Conservation (phyloP, 2,797 vertebrate species). For the Phoebastria nigripes region DNA sequence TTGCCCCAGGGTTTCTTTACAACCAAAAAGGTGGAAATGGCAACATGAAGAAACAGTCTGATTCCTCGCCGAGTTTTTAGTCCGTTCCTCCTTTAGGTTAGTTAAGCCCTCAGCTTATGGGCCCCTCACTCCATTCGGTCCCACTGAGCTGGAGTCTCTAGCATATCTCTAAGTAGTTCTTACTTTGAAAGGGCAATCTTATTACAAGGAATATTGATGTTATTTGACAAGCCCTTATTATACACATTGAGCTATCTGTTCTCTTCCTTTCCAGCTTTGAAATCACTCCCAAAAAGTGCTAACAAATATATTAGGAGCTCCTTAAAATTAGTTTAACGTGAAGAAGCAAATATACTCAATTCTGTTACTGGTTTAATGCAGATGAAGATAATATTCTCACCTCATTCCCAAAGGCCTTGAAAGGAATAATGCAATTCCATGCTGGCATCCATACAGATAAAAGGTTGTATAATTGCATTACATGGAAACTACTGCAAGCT, state of each 20-base stretch:
- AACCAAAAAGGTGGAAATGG: not conserved
- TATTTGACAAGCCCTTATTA: not conserved
- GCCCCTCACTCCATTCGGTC: rapidly evolving
- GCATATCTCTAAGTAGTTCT: not conserved
- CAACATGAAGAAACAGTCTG: not conserved
- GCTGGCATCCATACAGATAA: slow-evolving; percentile 28
- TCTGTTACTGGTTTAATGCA: slow-evolving; percentile 37
- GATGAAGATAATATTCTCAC: slow-evolving; percentile 44
- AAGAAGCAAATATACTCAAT: slow-evolving; percentile 34
- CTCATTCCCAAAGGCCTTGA: not conserved
- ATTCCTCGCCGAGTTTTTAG: not conserved
- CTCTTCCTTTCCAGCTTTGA: not conserved
- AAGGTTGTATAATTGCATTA: slow-evolving; percentile 33
- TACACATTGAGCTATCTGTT: not conserved
- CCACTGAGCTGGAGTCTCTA: not conserved
- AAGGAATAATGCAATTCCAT: slow-evolving; percentile 22
- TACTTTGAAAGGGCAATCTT: not conserved
- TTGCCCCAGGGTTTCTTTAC: not conserved
- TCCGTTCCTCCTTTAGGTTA: not conserved
- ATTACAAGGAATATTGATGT: not conserved
- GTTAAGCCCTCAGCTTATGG: not conserved
- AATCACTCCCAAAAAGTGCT: not conserved
- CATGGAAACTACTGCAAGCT: slow-evolving; percentile 24
- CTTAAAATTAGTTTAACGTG: slow-evolving; percentile 33
- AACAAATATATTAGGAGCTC: slow-evolving; percentile 25